phyloP scores from a whole-genome alignment of 2,113 vertebrate genomes.

The Gulo gulo region DNA sequence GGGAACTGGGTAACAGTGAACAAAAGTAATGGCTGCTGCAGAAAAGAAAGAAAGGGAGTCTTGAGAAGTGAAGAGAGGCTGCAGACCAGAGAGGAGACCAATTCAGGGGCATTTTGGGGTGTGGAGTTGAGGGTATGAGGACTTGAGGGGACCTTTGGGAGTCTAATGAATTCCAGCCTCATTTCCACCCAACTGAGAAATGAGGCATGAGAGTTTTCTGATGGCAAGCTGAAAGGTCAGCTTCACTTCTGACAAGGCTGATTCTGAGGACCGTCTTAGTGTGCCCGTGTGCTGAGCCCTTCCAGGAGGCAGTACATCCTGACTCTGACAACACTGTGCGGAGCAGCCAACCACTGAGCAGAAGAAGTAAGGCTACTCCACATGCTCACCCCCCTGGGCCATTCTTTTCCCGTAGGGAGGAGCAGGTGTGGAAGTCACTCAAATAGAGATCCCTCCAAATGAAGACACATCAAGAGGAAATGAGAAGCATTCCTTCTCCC shows the following conservation, averaged over 20 bases:
- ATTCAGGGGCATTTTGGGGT: not conserved
- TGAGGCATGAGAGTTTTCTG: not conserved
- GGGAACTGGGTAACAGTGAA: no score
- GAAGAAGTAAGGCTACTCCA: not conserved
- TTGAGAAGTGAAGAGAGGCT: not conserved
- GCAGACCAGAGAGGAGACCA: not conserved
- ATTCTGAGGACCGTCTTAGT: not conserved
- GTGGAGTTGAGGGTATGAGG: no score
- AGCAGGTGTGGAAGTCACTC: not conserved
- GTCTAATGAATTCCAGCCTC: not conserved
- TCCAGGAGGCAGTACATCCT: not conserved
- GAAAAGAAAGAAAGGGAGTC: not conserved
- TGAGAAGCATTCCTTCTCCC: not conserved
- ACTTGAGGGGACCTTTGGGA: not conserved
- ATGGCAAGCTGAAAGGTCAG: not conserved
- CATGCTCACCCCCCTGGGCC: fast-evolving
- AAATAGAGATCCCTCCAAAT: not conserved
- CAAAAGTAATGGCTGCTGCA: no score
- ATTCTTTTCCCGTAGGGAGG: not conserved
- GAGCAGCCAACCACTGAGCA: not conserved
- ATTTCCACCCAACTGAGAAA: not conserved
- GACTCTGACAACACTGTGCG: no score
- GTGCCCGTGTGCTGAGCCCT: not conserved
- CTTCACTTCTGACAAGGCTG: not conserved
- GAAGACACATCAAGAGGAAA: not conserved